These are phyloP conservation scores for Cinclus cinclus DNA, from an alignment of 2,113 vertebrate species.

Conservation along the genomic window DNA sequence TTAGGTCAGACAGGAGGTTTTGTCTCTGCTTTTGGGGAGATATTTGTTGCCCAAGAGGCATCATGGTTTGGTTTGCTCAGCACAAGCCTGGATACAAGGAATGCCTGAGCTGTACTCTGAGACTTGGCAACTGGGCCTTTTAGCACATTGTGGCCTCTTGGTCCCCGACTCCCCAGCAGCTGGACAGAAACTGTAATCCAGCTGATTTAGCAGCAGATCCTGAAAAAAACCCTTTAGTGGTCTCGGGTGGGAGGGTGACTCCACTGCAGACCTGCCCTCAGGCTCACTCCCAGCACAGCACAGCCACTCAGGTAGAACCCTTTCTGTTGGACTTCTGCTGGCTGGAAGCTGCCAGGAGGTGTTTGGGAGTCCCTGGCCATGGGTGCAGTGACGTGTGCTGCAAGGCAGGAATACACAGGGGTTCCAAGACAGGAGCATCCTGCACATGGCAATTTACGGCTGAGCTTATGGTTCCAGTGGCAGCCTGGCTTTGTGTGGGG, in stretches of 20 bases:
- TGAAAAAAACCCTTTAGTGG: background rate
- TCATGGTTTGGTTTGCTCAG: background rate
- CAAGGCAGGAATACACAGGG: background rate
- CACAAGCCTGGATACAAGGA: background rate
- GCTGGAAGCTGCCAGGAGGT: background rate
- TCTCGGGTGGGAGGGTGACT: background rate
- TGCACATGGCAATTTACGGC: accelerated
- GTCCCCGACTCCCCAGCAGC: background rate
- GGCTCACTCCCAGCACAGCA: accelerated
- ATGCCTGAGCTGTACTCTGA: slow-evolving; percentile 13
- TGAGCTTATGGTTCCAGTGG: background rate
- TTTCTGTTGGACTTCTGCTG: background rate
- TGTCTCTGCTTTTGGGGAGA: slow-evolving; percentile 38
- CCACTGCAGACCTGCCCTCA: background rate
- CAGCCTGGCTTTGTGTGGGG: background rate
- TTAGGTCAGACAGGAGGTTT: slow-evolving; percentile 59
- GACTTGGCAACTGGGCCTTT: background rate
- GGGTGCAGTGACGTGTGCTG: background rate
- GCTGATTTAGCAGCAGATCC: slow-evolving; percentile 15
- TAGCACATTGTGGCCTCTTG: background rate
- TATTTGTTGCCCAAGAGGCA: slow-evolving; percentile 27
- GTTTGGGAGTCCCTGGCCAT: background rate
- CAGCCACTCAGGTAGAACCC: background rate
- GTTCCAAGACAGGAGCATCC: background rate
- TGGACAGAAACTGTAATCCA: slow-evolving; percentile 13